Conservation (phyloP, 2,888 invertebrate genomes). For the Oligia fasciuncula region DNA sequence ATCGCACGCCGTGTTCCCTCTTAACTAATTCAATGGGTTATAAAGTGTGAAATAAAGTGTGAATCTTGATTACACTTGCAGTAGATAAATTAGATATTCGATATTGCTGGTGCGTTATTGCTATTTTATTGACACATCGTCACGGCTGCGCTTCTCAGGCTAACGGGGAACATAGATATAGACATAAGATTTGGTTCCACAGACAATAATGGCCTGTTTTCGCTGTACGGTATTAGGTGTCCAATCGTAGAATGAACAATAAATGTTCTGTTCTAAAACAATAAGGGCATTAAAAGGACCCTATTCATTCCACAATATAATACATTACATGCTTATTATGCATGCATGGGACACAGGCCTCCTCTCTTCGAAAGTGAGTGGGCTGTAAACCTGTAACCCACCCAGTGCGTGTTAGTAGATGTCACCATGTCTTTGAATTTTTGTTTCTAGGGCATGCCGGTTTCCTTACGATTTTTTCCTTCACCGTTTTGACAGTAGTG, state of each 20-base stretch:
- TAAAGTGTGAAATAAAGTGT: constrained; percentile 40
- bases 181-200: neutral
- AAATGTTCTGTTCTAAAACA: neutral
- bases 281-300: neutral
- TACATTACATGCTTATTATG: neutral
- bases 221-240: neutral
- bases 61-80: constrained; percentile 36
- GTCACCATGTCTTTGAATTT: neutral
- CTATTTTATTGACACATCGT: constrained; percentile 31
- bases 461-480: neutral
- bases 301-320: neutral
- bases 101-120: constrained; percentile 28
- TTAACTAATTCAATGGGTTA: constrained; percentile 18
- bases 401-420: neutral
- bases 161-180: constrained; percentile 13
- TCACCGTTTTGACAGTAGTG: neutral
- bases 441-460: no score
- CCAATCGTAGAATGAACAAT: neutral
- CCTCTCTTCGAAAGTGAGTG: neutral
- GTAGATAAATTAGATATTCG: constrained; percentile 35
- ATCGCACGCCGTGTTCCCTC: no score
- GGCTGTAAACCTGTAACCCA: neutral
- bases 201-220: neutral
- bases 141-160: neutral
- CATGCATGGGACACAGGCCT: neutral